Percentiles rank a stretch among this genome's conserved stretches.
phyloP scores from a whole-genome alignment of 2,797 vertebrate genomes.

The Cirrhinus mrigala region DNA sequence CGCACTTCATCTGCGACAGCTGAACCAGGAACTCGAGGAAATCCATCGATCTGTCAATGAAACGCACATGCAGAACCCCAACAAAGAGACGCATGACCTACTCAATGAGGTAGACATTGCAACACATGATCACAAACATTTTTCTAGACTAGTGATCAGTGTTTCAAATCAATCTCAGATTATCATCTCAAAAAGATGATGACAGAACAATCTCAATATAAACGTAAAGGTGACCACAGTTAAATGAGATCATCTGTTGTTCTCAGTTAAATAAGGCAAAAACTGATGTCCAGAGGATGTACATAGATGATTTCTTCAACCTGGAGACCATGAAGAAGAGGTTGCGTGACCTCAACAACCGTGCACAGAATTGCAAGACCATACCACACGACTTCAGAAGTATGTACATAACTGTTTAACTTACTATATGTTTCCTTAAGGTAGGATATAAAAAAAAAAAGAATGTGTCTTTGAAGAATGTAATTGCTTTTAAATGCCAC shows the following conservation, averaged over 20 bases:
- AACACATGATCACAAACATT: neutral
- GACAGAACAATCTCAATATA: too few relatives aligned
- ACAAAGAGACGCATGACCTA: conserved; percentile 61
- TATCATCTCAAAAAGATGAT: too few relatives aligned
- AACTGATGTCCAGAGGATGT: conserved; percentile 61
- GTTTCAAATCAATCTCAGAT: too few relatives aligned
- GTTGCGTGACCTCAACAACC: conserved; percentile 73
- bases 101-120: conserved; percentile 67
- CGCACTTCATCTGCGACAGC: conserved; percentile 60
- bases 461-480: too few relatives aligned
- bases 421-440: too few relatives aligned
- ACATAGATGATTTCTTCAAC: conserved; percentile 68
- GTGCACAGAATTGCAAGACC: conserved; percentile 69
- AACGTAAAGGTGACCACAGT: too few relatives aligned
- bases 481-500: too few relatives aligned
- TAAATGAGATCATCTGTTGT: neutral
- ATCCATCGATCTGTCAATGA: conserved; percentile 62
- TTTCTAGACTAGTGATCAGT: too few relatives aligned
- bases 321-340: conserved; percentile 72
- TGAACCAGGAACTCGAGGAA: conserved; percentile 68
- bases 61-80: conserved; percentile 62
- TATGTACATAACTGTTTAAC: too few relatives aligned
- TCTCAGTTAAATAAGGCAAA: conserved; percentile 68
- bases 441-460: too few relatives aligned
- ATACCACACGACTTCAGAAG: conserved; percentile 73